Base-by-base conservation (phyloP, 30 jellyfish, hydroid and myxozoan species). In the Mastigias papua region DNA sequence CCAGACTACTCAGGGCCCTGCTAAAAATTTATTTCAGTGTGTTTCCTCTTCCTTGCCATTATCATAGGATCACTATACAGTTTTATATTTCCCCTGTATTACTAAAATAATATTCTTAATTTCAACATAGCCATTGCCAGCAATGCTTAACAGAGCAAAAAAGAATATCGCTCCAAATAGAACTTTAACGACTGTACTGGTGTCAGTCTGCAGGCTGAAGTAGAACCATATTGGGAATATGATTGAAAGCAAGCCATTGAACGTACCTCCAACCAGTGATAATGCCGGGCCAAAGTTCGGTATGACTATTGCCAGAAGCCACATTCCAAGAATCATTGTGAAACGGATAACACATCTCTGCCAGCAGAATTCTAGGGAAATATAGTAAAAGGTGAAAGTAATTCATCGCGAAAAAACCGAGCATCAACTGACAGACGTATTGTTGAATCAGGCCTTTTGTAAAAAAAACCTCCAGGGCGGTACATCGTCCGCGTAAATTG, bases 241-340 rank as follows among this genome's bases (percentile, higher is more conserved):
- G 67, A 93, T 81, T 26, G 97, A 96, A 64, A 89, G 89, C 86
- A 93, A 32, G 34, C 96, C 92, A 61, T 95, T 90, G 65, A 93
- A 83, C 21, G 98, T 89, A 51, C 98, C 98, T 29, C 98, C 98
- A 26, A 93, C 97, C 23, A 93, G 88, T 21, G 98, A 93, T 77
- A 93, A 65, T 19, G 93, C 97, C 15, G 98, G 98, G 23, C 98
- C 98, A 71, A 93, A 93, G 57, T 90, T 88, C 0, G 98, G 95
- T 27, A 93, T 67, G 57, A 93, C 79, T 4, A 93, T 74, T 15
- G 98, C 97, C 26, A 80, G 29, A 58, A 71, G 34, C 76, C 91
- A 28, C 77, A 93, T 82, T 26, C 64, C 85, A 17, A 89, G 37
- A 92, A 93, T 88, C 34, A 89, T 34, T 16, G 80, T 10, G 22